Evolutionary conservation across 2,797 vertebrate genomes (phyloP).

Genomic region (Hemibagrus guttatus): DNA sequence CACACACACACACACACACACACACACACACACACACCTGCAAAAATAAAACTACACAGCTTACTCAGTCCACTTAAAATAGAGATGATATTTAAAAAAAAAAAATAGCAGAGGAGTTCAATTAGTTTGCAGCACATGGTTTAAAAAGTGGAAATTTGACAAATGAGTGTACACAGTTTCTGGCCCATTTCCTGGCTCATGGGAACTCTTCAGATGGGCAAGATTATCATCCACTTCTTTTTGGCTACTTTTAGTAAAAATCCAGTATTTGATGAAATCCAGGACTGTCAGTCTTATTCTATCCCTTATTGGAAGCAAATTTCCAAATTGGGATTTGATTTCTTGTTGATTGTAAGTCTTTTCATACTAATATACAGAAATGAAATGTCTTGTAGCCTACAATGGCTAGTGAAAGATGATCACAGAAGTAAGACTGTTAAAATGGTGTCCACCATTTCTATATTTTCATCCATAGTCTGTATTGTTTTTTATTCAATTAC

Average conservation of each 20-base stretch:
- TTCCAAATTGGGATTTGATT: neutral
- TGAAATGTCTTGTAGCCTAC: neutral
- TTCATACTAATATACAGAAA: neutral
- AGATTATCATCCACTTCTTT: constrained; percentile 7
- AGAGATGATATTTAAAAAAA: constrained; percentile 26
- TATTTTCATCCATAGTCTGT: neutral
- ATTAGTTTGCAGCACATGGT: constrained; percentile 24
- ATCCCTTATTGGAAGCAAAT: neutral
- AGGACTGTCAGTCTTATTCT: neutral
- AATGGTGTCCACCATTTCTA: neutral
- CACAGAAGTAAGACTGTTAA: neutral
- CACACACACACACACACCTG: neutral
- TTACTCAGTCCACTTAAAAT: constrained; percentile 12
- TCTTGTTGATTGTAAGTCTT: neutral
- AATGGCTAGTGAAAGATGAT: neutral
- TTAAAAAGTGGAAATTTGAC: constrained; percentile 22
- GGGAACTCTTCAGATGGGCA: neutral
- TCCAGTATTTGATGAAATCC: neutral
- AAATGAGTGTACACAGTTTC: constrained; percentile 18
- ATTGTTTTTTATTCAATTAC: neutral
- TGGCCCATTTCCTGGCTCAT: neutral
- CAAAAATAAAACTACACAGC: neutral
- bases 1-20: neutral
- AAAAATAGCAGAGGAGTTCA: constrained; percentile 10
- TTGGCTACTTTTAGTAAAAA: neutral